Evolutionary conservation across 30 jellyfish, hydroid and myxozoan genomes (phyloP), one percentile per base, ranked within the genome.

Genomic region (Hydractinia echinata): DNA sequence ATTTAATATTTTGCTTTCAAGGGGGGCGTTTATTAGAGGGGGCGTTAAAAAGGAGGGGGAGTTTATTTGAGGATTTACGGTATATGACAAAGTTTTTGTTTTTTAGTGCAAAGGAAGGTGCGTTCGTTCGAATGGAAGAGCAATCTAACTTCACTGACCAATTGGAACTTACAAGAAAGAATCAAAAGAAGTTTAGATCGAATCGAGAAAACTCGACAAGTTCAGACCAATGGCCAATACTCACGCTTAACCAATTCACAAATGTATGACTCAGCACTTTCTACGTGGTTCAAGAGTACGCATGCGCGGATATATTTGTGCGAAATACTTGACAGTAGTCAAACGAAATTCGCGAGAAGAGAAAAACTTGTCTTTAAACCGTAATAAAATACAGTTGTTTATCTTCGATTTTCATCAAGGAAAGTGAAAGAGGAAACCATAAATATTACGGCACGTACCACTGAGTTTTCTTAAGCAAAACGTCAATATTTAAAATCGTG

Each of bases 111-210:
- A 14, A 72, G 97, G 49, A 81, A 79, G 67, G 58, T 90, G 5
- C 89, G 95, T 14, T 89, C 85, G 9, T 84, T 81, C 84, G 97
- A 90, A 62, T 90, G 95, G 95, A 81, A 71, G 79, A 62, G 60
- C 55, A 73, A 70, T 16, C 49, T 82, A 70, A 87, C 79, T 6
- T 44, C 94, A 5, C 58, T 90, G 11, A 53, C 51, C 56, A 82
- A 81, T 79, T 90, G 97, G 97, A 81, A 81, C 60, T 11, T 76
- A 10, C 97, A 85, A 82, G 94, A 77, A 74, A 58, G 72, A 19
- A 81, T 76, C 18, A 61, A 64, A 19, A 64, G 54, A 53, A 64
- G 60, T 58, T 18, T 79, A 13, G 95, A 90, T 55, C 92, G 83
- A 76, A 76, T 85, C 18, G 73, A 90, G 61, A 49, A 74, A 85